Base-by-base conservation (phyloP, 2,113 vertebrate species). In the Microcebus ravelobensis region DNA sequence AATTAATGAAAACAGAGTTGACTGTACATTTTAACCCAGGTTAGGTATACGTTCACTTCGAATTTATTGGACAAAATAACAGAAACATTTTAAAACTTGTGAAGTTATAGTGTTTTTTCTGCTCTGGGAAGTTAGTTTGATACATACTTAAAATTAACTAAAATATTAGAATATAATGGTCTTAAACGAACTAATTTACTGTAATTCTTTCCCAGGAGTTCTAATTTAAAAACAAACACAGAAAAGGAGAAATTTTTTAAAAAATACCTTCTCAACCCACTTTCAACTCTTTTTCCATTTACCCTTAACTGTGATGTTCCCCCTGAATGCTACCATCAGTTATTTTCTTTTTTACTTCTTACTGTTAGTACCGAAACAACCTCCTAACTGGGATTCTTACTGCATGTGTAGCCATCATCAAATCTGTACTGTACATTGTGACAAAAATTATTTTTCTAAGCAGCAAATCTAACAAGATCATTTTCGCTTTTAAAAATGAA, bases 391-490 rank as follows among this genome's bases (percentile, higher is more conserved):
- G 48, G 73, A 57, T 45, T 67, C 14, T 86, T 77, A 93, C 59
- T 4, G 70, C 55, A 90, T 9, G 9, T 25, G 8, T 88, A 74
- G 50, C 45, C 45, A 87, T n/a, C 14, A 63, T 73, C 13, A 59
- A 57, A 45, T 61, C 36, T 89, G 3, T 63, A 67, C 71, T 70
- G 79, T 65, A 70, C 68, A 77, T 4, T 39, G 61, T 34, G 68
- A 94, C 27, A 90, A 94, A 94, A 89, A 20, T 61, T 80, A 57
- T 59, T 79, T 90, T 87, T 20, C n/a, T 73, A 55, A 91, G 67
- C 18, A 79, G 31, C 12, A 82, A 59, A 83, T 67, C 45, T 77
- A 92, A 31, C 13, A 81, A 63, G 13, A 83, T 8, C 25, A 92
- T 57, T 79, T 86, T 29, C 67, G 6, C 67, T 27, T 12, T 55